Conservation (phyloP, 92 coral and sea anemone species). For the Heteractis magnifica region DNA sequence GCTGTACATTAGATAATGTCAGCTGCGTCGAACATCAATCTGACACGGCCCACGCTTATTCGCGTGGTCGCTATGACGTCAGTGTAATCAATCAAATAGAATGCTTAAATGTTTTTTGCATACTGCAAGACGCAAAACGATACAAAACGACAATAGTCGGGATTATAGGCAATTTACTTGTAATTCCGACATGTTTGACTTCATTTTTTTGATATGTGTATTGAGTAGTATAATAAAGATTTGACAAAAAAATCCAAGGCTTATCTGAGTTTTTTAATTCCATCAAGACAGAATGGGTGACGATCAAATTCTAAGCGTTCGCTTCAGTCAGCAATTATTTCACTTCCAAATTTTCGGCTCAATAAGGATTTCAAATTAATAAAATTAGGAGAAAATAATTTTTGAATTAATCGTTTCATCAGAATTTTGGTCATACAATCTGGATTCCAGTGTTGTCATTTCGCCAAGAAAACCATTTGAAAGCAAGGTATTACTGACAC, state of each 20-base stretch:
- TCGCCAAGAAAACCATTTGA: not conserved
- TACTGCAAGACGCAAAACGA: not conserved
- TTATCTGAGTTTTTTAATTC: too few species aligned
- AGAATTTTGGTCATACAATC: not conserved
- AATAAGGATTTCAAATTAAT: not conserved
- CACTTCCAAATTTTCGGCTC: not conserved
- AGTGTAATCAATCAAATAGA: conserved; percentile 18
- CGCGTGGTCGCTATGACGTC: conserved; percentile 34
- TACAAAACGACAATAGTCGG: conserved; percentile 1
- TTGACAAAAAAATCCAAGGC: too few species aligned
- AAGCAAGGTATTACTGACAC: not conserved
- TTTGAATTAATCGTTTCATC: not conserved
- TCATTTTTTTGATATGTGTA: not conserved
- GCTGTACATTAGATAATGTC: not conserved
- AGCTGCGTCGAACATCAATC: not conserved
- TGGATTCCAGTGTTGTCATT: not conserved
- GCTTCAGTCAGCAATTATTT: not conserved
- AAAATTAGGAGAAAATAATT: not conserved
- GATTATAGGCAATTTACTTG: not conserved
- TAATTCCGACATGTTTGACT: not conserved
- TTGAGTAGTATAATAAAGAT: too few species aligned
- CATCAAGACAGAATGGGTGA: too few species aligned
- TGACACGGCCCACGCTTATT: conserved; percentile 27
- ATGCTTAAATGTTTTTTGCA: not conserved
- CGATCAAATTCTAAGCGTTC: not conserved